phyloP scores from a whole-genome alignment of 2,113 vertebrate genomes.

The Gymnogyps californianus region DNA sequence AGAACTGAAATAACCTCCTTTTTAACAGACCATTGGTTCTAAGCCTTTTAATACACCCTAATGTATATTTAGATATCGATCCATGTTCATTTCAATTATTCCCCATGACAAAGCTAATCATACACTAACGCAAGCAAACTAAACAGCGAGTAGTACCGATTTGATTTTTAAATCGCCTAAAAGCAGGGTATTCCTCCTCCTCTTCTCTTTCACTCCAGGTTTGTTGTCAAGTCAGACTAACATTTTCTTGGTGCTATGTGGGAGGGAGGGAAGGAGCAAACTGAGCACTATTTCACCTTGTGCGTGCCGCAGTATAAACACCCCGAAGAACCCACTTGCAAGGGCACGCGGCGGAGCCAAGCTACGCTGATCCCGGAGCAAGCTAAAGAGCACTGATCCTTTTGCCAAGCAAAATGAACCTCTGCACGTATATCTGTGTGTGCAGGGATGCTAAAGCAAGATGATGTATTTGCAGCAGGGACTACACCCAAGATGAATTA shows the following conservation, averaged over 20 bases:
- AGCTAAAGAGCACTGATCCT: neutral
- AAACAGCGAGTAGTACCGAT: neutral
- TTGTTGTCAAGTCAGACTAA: neutral
- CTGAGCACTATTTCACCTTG: neutral
- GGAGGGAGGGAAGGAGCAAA: neutral
- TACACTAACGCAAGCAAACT: neutral
- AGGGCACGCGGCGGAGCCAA: neutral
- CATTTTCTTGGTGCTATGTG: neutral
- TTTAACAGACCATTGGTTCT: neutral
- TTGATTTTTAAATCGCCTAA: neutral
- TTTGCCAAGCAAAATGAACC: neutral
- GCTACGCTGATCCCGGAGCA: neutral
- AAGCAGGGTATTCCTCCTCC: neutral
- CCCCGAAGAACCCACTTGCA: neutral
- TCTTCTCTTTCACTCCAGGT: neutral
- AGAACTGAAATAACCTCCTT: neutral
- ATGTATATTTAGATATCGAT: neutral
- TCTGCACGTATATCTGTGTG: fast-evolving
- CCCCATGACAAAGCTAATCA: neutral
- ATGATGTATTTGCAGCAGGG: neutral
- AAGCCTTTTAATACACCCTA: neutral
- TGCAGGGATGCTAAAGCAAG: neutral
- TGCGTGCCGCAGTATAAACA: fast-evolving
- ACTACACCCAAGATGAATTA: slow-evolving; percentile 24
- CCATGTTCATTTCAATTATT: neutral